Base-by-base conservation (phyloP, 2,888 invertebrate species). In the Tricholauxania praeusta region DNA sequence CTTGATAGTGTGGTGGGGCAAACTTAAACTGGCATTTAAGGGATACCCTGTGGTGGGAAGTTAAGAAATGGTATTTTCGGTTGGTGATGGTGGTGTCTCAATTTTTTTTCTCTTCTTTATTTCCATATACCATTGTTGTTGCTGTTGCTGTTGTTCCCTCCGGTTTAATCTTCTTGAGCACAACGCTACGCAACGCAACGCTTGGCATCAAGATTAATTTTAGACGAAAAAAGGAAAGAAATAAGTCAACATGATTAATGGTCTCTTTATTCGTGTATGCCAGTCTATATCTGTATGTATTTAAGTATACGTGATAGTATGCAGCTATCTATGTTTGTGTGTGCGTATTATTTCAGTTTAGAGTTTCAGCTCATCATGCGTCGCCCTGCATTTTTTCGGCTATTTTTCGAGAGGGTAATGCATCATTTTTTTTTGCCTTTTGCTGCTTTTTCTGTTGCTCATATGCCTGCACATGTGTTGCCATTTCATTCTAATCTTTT, bases 231-330 rank as follows among this genome's bases (percentile, higher is more conserved):
- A 81, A 82, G 82, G 80, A 84, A 83, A 80, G 83, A 84, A 83
- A 83, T 84, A 84, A 84, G 84, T 83, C 84, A 83, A 84, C 82
- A 84, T 84, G 84, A 84, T 84, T 83, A 84, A 84, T 84, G 84
- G 83, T 75, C 81, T 79, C 82, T 81, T 74, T 74, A 78, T 72
- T 74, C 73, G 73, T 74, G 74, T 71, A 66, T 72, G 73, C 74
- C 71, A 52, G 59, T 51, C 19, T 60, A 32, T 47, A 62, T 39
- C 39, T 63, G 62, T 47, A 55, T 39, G 39, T 76, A 19, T 68
- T 59, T 75, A 53, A 72, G 32, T 63, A 52, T 72, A 71, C 70
- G 62, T 59, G 69, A 47, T 57, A 49, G 53, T 69, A 62, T 69
- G 51, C 71, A 63, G 60, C 19, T 59, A 52, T 62, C 69, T 72